phyloP scores from a whole-genome alignment of 1,140 invertebrate species.

The Adoxophyes honmai region DNA sequence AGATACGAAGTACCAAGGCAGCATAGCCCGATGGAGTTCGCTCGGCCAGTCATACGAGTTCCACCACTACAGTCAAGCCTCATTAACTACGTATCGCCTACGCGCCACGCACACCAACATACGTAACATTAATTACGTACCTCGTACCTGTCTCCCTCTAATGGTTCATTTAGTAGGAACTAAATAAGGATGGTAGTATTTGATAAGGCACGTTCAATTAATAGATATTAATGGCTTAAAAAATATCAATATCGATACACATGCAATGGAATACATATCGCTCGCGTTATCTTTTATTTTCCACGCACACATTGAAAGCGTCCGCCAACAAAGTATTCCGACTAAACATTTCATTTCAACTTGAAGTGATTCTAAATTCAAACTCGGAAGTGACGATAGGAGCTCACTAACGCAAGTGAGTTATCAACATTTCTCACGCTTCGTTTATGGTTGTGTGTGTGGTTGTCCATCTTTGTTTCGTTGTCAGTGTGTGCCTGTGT shows the following conservation, averaged over 20 bases:
- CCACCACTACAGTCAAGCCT: slow-evolving; percentile 37
- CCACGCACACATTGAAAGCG: slow-evolving; percentile 2
- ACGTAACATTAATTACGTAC: slow-evolving; percentile 46
- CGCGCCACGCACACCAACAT: slow-evolving; percentile 44
- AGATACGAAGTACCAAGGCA: slow-evolving; percentile 67
- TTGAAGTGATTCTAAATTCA: slow-evolving; percentile 31
- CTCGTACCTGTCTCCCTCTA: slow-evolving; percentile 50
- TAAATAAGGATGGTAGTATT: slow-evolving; percentile 6
- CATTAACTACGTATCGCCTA: slow-evolving; percentile 53
- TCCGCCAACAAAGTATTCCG: background rate
- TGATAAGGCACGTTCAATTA: background rate
- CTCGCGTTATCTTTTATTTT: background rate
- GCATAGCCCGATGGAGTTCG: slow-evolving; percentile 50
- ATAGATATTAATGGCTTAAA: slow-evolving; percentile 9
- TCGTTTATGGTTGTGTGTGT: slow-evolving; percentile 55
- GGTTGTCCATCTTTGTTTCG: slow-evolving; percentile 41
- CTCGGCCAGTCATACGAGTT: slow-evolving; percentile 46
- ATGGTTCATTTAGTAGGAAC: slow-evolving; percentile 28
- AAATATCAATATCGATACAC: background rate
- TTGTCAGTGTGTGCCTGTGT: slow-evolving; percentile 35
- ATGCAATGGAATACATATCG: background rate
- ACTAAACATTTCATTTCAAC: slow-evolving; percentile 10
- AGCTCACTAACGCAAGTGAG: slow-evolving; percentile 67
- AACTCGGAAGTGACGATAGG: slow-evolving; percentile 68
- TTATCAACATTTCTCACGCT: slow-evolving; percentile 76